Conservation (phyloP, 2,888 invertebrate species). For the Gonocerus acuteangulatus region DNA sequence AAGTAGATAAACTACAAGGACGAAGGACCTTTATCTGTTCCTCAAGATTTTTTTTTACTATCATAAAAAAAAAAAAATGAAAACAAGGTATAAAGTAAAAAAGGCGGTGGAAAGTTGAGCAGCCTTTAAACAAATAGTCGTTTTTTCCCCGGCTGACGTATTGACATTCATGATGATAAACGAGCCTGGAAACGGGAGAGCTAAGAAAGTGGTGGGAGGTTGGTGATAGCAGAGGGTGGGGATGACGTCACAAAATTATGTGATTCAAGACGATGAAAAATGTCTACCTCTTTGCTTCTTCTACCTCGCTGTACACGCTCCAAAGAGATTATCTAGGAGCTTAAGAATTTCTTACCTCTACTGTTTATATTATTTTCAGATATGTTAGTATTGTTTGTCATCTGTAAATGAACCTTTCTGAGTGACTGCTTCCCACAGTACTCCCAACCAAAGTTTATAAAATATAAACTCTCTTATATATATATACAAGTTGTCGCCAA, state of each 20-base stretch:
- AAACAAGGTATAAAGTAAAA: not conserved
- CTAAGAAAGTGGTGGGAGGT: not conserved
- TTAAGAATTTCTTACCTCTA: not conserved
- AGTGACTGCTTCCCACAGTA: no score
- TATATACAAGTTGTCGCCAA: no score
- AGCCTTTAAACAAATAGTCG: slow-evolving; percentile 16
- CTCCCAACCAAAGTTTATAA: no score
- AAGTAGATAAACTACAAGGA: no score
- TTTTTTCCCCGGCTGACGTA: slow-evolving; percentile 9
- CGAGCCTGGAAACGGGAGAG: not conserved
- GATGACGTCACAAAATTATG: slow-evolving; percentile 13
- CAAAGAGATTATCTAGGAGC: not conserved
- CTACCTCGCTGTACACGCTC: no score
- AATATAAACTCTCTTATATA: no score
- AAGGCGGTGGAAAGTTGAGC: not conserved
- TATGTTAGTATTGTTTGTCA: no score
- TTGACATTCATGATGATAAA: slow-evolving; percentile 25
- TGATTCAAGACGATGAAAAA: slow-evolving; percentile 11
- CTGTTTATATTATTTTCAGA: not conserved
- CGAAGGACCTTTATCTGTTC: no score
- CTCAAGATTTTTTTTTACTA: no score
- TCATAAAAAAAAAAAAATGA: no score
- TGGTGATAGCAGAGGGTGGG: not conserved
- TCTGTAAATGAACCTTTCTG: no score
- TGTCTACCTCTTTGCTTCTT: not conserved